Base-by-base conservation (phyloP, 2,888 invertebrate genomes). In the Hermaeophaga mercurialis region DNA sequence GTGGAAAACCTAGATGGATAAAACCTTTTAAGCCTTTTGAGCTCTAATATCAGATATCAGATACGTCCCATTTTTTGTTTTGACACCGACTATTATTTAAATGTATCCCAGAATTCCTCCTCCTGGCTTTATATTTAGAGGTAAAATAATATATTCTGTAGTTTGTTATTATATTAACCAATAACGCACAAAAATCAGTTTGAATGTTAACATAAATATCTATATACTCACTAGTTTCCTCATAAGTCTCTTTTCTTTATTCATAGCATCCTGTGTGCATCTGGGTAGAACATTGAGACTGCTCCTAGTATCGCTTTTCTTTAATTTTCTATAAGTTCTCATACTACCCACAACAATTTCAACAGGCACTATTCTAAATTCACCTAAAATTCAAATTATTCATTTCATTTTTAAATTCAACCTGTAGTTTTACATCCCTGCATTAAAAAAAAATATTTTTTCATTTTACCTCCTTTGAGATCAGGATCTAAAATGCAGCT, bases 401-500 rank as follows among this genome's bases (percentile, higher is more conserved):
- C n/a, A n/a, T n/a, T n/a, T n/a, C n/a, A n/a, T n/a, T n/a, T n/a
- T n/a, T n/a, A n/a, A n/a, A n/a, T n/a, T n/a, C n/a, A n/a, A n/a
- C n/a, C n/a, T n/a, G n/a, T n/a, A n/a, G n/a, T n/a, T n/a, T n/a
- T n/a, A n/a, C n/a, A n/a, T n/a, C n/a, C n/a, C n/a, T n/a, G n/a
- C n/a, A n/a, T n/a, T n/a, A n/a, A n/a, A n/a, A n/a, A n/a, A 4
- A 34, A 34, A 34, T 11, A 4, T 34, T 11, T 2, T 14, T 9
- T 9, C 34, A n/a, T 38, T 9, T 39, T 39, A 39, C 39, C 39
- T 43, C n/a, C 22, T 43, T 80, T 75, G 17, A 81, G 78, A 0
- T 67, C 48, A 0, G 74, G 73, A 1, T 75, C 74, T 6, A 80
- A 76, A 0, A 80, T 69, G 69, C 83, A 81, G 58, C 81, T 78